Evolutionary conservation across 2,113 vertebrate species (phyloP).

Genomic region (Tragelaphus strepsiceros): DNA sequence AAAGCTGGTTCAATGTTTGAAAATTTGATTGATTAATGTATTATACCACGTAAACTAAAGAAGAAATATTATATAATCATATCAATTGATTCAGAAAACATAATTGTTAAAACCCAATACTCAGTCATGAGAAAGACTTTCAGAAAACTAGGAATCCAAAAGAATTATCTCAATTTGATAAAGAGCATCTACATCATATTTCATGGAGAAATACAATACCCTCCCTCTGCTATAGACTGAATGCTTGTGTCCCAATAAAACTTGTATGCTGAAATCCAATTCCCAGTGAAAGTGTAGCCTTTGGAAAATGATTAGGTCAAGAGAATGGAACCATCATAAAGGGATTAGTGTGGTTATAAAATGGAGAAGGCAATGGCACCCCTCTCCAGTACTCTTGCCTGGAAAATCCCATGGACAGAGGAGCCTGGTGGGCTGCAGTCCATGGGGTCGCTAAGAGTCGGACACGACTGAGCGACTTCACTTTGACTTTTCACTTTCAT

Average conservation of each 20-base stretch:
- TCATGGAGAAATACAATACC: not conserved
- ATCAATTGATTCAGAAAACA: not conserved
- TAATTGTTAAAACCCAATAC: not conserved
- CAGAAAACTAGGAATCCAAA: not conserved
- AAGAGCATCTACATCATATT: not conserved
- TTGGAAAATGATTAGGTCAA: not conserved
- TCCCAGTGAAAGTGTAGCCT: not conserved
- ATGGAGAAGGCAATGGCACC: not conserved
- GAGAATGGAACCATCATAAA: not conserved
- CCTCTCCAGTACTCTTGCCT: too few relatives aligned
- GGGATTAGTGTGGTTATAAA: not conserved
- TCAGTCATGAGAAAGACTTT: not conserved
- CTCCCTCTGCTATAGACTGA: not conserved
- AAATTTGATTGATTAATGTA: not conserved
- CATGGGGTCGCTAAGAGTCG: too few relatives aligned
- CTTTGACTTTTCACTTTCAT: too few relatives aligned
- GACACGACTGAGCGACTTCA: too few relatives aligned
- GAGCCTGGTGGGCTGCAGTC: too few relatives aligned
- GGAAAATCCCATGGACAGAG: too few relatives aligned
- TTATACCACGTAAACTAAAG: not conserved
- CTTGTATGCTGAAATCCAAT: not conserved
- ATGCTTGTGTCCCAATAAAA: not conserved
- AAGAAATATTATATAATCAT: not conserved
- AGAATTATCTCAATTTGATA: not conserved
- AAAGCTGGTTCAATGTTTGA: not conserved